Conservation (phyloP, 2,888 invertebrate species). For the Alloplasta piceator region DNA sequence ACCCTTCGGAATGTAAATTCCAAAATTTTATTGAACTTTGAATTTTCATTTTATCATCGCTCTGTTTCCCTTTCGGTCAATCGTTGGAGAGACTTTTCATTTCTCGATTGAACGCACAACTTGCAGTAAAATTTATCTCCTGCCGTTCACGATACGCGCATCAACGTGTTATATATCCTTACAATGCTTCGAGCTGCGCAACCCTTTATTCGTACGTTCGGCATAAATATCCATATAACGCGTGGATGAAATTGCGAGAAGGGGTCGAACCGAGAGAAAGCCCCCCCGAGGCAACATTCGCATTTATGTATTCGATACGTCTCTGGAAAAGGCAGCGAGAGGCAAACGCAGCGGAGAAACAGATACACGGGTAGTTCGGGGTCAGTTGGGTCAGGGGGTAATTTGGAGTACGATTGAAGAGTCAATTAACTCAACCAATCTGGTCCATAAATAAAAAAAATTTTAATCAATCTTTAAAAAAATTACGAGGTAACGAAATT, state of each 20-base stretch:
- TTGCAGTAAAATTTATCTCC: background rate
- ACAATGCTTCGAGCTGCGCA: conserved; percentile 18
- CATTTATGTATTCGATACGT: conserved; percentile 53
- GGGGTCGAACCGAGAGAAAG: conserved; percentile 25
- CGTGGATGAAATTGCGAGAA: conserved; percentile 15
- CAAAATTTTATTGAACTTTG: too few species aligned
- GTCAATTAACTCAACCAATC: too few species aligned
- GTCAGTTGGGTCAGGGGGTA: too few species aligned
- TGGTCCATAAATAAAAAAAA: too few species aligned
- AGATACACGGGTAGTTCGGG: background rate
- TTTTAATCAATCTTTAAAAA: too few species aligned
- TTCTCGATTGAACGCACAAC: conserved; percentile 46
- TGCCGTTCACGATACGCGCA: background rate
- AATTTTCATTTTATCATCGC: background rate
- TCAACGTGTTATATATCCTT: conserved; percentile 35
- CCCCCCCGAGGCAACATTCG: conserved; percentile 28
- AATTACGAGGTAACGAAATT: too few species aligned
- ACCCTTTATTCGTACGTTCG: conserved; percentile 36
- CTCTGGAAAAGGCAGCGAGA: conserved; percentile 22
- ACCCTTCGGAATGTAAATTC: too few species aligned
- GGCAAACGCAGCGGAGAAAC: conserved; percentile 24
- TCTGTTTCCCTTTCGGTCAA: conserved; percentile 1
- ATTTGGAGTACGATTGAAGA: too few species aligned
- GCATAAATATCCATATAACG: conserved; percentile 32
- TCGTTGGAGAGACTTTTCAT: conserved; percentile 31